These are phyloP conservation scores for Rhyzopertha dominica DNA, from an alignment of 1,140 invertebrate genomes.

Conservation along the genomic window DNA sequence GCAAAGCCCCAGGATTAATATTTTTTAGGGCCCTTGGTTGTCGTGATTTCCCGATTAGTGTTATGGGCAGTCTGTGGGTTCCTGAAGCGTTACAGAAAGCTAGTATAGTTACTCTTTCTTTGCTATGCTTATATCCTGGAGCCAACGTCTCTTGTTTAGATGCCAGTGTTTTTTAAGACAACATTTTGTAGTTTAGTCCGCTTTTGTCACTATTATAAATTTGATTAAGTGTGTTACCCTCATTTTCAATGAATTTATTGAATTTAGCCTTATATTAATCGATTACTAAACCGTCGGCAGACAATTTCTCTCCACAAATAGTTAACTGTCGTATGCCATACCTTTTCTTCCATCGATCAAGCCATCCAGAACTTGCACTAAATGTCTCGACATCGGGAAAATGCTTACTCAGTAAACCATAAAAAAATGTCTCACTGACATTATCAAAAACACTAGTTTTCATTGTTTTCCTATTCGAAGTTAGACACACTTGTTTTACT, in stretches of 20 bases:
- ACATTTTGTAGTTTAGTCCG: too few relatives aligned
- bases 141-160: slow-evolving; percentile 32
- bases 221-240: neutral
- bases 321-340: slow-evolving; percentile 14
- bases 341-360: slow-evolving; percentile 16
- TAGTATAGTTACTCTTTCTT: slow-evolving; percentile 40
- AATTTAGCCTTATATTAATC: slow-evolving; percentile 1
- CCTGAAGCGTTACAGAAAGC: slow-evolving; percentile 42
- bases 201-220: slow-evolving; percentile 12
- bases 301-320: slow-evolving; percentile 17
- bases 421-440: too few relatives aligned
- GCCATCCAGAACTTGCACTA: slow-evolving; percentile 14
- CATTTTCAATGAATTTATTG: slow-evolving; percentile 1
- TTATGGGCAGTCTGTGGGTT: slow-evolving; percentile 37
- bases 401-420: too few relatives aligned
- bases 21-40: slow-evolving; percentile 9
- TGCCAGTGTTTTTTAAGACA: slow-evolving; percentile 39
- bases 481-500: too few relatives aligned
- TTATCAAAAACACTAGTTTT: too few relatives aligned
- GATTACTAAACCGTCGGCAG: slow-evolving; percentile 2
- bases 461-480: too few relatives aligned
- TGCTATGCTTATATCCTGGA: slow-evolving; percentile 37
- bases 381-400: too few relatives aligned
- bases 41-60: slow-evolving; percentile 19
- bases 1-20: neutral